phyloP scores from a whole-genome alignment of 2,797 vertebrate genomes.

The Emydoidea blandingii region DNA sequence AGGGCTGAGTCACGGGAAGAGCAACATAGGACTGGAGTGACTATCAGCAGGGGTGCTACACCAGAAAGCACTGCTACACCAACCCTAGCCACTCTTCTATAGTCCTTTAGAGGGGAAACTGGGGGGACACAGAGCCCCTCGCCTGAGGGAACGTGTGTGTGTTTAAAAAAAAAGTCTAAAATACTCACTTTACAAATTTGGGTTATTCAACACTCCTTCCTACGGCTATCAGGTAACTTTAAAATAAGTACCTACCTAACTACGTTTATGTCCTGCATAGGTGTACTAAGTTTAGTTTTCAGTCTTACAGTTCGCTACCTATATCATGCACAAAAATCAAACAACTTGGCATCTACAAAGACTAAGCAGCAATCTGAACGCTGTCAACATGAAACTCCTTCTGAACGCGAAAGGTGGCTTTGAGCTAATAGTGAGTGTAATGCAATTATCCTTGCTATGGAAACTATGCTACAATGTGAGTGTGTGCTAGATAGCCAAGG shows the following conservation, averaged over 20 bases:
- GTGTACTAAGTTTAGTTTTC: not conserved
- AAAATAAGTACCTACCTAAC: not conserved
- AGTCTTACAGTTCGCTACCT: not conserved
- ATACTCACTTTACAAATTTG: accelerated
- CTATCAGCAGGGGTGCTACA: not conserved
- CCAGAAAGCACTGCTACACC: not conserved
- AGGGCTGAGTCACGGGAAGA: not conserved
- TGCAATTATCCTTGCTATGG: not conserved
- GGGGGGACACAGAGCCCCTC: too few species aligned
- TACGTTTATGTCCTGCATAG: not conserved
- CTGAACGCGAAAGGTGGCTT: not conserved
- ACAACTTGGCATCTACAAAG: not conserved
- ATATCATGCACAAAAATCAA: not conserved
- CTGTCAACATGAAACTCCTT: not conserved
- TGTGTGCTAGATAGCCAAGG: not conserved
- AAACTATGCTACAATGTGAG: not conserved
- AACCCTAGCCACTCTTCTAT: not conserved
- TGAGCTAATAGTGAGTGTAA: not conserved
- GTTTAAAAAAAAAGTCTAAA: not conserved
- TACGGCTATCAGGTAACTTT: not conserved
- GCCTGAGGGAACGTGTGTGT: not conserved
- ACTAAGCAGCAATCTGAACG: accelerated
- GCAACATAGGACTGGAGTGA: not conserved
- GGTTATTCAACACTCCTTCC: not conserved
- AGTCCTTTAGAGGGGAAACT: not conserved